Evolutionary conservation across 37 sponge, comb jelly and placozoan genomes (phyloP), one percentile per base, ranked within the genome.

Genomic region (Axinella damicornis): DNA sequence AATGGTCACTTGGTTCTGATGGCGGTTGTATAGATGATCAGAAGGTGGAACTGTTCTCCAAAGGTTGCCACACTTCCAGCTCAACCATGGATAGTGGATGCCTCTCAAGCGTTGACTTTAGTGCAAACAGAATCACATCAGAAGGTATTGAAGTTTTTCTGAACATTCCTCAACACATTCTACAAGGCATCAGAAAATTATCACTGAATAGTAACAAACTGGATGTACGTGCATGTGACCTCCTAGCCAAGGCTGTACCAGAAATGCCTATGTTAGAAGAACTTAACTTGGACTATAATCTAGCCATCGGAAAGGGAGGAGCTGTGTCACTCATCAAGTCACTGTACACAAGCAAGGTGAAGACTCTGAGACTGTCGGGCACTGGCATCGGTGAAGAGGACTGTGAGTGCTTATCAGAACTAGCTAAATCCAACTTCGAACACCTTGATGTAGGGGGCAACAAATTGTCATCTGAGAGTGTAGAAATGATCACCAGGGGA

Each of bases 161-260:
- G 34, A 67, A 30, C 28, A 27, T 67, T 27, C 68, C 68, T 27
- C 27, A 67, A 14, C 32, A 19, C 27, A 33, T 67, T 11, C 68
- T 67, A 67, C 68, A 24, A 27, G 33, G 28, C 32, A 31, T 67
- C 33, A 24, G 32, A 67, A 14, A 28, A 14, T 34, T 67, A 31
- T 2, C 12, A 33, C 68, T 67, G 33, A 11, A 18, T 18, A 24
- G 20, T 18, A 67, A 67, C 68, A 67, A 30, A 19, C 68, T 67
- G 68, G 68, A 67, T 34, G 32, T 31, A 27, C 12, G 68, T 33
- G 68, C 33, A 31, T 67, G 68, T 67, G 68, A 67, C 19, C 19
- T 67, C 34, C 68, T 67, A 27, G 68, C 68, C 32, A 34, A 67
- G 32, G 68, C 14, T 67, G 68, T 67, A 32, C 68, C 27, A 34